A percentile compares a stretch with the other conserved stretches of the same genome.
Conservation (phyloP, 2,113 vertebrate genomes). For the Ophiodon elongatus region DNA sequence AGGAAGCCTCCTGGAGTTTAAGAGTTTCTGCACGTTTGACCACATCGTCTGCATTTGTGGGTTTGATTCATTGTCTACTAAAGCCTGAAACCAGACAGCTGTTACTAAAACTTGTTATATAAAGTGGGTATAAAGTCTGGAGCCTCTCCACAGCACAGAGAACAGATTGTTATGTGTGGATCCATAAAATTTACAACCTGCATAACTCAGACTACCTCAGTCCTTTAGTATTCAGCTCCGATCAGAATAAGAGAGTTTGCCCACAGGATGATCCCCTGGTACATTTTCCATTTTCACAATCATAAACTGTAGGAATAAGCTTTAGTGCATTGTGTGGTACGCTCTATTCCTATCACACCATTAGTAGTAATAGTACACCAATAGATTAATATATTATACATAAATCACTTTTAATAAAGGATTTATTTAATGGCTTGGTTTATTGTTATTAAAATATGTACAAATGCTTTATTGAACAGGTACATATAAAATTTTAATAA, state of each 20-base stretch:
- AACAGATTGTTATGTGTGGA: slow-evolving; percentile 28
- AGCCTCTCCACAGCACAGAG: slow-evolving; percentile 18
- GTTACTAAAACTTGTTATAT: slow-evolving; percentile 28
- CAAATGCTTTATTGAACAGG: neutral
- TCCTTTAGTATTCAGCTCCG: slow-evolving; percentile 26
- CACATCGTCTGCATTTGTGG: slow-evolving; percentile 3
- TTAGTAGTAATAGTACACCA: neutral
- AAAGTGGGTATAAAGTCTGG: slow-evolving; percentile 11
- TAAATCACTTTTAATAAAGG: neutral
- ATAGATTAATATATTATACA: neutral
- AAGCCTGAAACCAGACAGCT: slow-evolving; percentile 37
- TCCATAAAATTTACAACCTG: slow-evolving; percentile 35
- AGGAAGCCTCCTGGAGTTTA: neutral
- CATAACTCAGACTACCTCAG: slow-evolving; percentile 11
- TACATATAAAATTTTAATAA: neutral
- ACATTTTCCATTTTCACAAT: neutral
- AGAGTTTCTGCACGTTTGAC: slow-evolving; percentile 2
- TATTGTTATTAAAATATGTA: neutral
- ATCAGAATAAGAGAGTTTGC: slow-evolving; percentile 12
- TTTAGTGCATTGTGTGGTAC: neutral
- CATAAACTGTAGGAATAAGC: slow-evolving; percentile 4
- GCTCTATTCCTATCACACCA: neutral
- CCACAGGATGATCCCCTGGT: slow-evolving; percentile 23
- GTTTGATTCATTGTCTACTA: neutral
- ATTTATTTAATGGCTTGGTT: neutral